Base-by-base conservation (phyloP, 2,113 vertebrate genomes). In the Tachuris rubrigastra region DNA sequence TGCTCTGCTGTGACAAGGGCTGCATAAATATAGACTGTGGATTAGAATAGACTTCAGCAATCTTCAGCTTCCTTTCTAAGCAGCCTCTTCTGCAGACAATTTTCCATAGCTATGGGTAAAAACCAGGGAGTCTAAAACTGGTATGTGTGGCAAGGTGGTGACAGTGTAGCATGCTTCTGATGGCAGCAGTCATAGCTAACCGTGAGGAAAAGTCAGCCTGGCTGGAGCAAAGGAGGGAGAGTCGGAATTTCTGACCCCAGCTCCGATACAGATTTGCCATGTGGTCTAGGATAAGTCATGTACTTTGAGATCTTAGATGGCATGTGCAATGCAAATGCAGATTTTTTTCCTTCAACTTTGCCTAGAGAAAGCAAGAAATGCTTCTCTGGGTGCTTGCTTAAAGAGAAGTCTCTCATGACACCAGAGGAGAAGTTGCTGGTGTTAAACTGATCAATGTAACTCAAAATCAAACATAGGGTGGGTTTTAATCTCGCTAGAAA, bases 291-390 rank as follows among this genome's bases (percentile, higher is more conserved):
- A 4, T 83, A 94, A 92, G 63, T 59, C 27, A 1, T n/a, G 66
- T 67, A 50, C 69, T 75, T 68, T 17, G 73, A 75, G 68, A 75
- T 89, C 33, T 88, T 85, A 0, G 4, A 55, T 76, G 80, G 72
- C 63, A 58, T 37, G 60, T 89, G 86, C 84, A 85, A 55, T 79
- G 69, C 66, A 85, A 93, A 90, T 89, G 66, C 77, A 87, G 85
- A 87, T 93, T 94, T 95, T 94, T 95, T 88, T 65, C 83, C 58
- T 90, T 87, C 69, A 63, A 58, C 69, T 93, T 94, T 85, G 90
- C 92, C 83, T 90, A 65, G 72, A 95, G 92, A 96, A 94, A 93
- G 69, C 85, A 88, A 81, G 47, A 60, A 80, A 55, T 85, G 72
- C 49, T 50, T 50, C 24, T 27, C 49, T 50, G 24, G 72, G 31